Evolutionary conservation across 2,113 vertebrate genomes (phyloP).

Genomic region (Sinocyclocheilus anophthalmus): DNA sequence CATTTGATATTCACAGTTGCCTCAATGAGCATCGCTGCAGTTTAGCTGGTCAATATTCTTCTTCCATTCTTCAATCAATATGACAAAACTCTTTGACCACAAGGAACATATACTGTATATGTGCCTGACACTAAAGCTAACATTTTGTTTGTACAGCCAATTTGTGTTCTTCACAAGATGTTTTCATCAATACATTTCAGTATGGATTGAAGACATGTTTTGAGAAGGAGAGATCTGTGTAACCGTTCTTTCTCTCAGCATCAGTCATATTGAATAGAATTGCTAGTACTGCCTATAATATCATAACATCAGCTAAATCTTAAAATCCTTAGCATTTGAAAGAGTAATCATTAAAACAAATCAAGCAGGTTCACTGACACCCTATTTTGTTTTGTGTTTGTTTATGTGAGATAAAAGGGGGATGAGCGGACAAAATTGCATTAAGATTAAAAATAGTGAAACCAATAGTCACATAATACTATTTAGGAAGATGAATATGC

Average conservation of each 20-base stretch:
- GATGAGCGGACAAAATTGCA: neutral
- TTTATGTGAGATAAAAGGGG: neutral
- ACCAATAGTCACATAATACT: neutral
- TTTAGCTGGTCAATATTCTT: constrained; percentile 43
- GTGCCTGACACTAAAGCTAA: constrained; percentile 24
- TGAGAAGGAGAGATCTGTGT: neutral
- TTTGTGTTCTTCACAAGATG: neutral
- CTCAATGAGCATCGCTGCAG: constrained; percentile 29
- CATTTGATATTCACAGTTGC: constrained; percentile 45
- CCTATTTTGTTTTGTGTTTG: neutral
- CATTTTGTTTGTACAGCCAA: neutral
- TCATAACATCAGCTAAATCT: neutral
- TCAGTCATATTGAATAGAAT: neutral
- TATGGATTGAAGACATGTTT: neutral
- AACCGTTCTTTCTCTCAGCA: neutral
- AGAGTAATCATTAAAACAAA: neutral
- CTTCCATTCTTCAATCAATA: constrained; percentile 54
- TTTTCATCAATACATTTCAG: constrained; percentile 16
- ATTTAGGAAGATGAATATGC: neutral
- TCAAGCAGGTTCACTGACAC: neutral
- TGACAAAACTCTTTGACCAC: constrained; percentile 34
- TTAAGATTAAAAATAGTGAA: neutral
- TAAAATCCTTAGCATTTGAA: neutral
- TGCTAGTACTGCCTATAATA: neutral
- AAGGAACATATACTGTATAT: constrained; percentile 19